Evolutionary conservation across 2,113 vertebrate species (phyloP).

Genomic region (Malurus melanocephalus): DNA sequence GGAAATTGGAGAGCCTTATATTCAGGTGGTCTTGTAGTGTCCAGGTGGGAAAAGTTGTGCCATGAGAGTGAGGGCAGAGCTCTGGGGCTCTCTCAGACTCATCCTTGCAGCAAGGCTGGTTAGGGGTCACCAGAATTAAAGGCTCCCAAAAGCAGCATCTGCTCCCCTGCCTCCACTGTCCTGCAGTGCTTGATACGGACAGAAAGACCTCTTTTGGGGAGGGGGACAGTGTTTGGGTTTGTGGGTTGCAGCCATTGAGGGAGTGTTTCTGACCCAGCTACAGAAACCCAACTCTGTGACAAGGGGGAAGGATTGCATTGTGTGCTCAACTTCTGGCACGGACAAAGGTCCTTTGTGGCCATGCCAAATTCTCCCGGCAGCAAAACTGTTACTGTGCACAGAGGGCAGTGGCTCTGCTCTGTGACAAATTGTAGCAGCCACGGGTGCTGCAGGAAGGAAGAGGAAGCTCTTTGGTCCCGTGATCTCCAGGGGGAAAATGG

Average conservation of each 20-base stretch:
- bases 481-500: not conserved
- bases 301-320: constrained; percentile 34
- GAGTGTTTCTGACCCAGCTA: not conserved
- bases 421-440: not conserved
- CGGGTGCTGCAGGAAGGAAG: not conserved
- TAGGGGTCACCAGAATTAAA: not conserved
- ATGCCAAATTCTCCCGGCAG: constrained; percentile 28
- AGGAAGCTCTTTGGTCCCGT: not conserved
- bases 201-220: fast-evolving
- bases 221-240: not conserved
- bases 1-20: not conserved
- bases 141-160: fast-evolving
- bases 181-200: not conserved
- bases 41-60: not conserved
- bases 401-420: constrained; percentile 33
- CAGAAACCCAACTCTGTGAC: not conserved
- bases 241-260: not conserved
- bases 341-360: constrained; percentile 56
- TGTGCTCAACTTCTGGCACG: not conserved
- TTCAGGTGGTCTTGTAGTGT: not conserved
- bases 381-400: constrained; percentile 8
- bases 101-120: not conserved
- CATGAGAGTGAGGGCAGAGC: not conserved
- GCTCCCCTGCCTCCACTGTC: not conserved
- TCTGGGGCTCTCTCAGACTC: not conserved